Evolutionary conservation across 2,797 vertebrate genomes (phyloP), one percentile per base, ranked within the genome.

Genomic region (Rhabdophis nuchalis): DNA sequence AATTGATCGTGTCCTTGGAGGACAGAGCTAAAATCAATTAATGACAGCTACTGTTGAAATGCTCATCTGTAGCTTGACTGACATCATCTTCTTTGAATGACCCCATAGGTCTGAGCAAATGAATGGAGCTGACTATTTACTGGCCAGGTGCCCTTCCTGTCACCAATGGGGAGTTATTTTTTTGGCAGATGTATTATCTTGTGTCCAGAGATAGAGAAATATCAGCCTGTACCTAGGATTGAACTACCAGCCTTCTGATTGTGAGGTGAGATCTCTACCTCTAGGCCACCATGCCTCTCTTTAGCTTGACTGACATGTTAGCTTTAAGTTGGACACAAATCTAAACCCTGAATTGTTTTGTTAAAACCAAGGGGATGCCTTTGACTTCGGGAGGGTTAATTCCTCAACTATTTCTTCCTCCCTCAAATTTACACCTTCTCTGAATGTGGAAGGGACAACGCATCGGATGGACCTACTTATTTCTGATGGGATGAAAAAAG

Each of bases 21-120:
- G 97, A 97, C 97, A 97, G 97, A 95, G 92, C 95, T 96, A 97
- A 96, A 97, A 97, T 96, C 95, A 95, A 95, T 77, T 89, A 87
- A 92, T 89, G 50, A 54, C 58, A 89, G 50, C 60, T 64, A 23
- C 57, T 64, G 85, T 41, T 64, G 92, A 96, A 93, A 27, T 9
- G 90, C 29, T 77, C 18, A 50, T 56, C 89, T 94, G 36, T 50
- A 23, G 18, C 27, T 61, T 29, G 60, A 29, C 27, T 61, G 54
- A 46, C 29, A 82, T 50, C 9, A 3, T 60, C 58, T 58, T 58
- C 57, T 58, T 57, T 23, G 23, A 23, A 58, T 7, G 20, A 58
- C 57, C 58, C 58, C 58, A 25, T 58, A 27, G 25, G 23, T 25
- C 57, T 25, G 57, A 23, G 57, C 57, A 25, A 27, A 8, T 60